Evolutionary conservation across 2,113 vertebrate species (phyloP).

Genomic region (Thymallus thymallus): DNA sequence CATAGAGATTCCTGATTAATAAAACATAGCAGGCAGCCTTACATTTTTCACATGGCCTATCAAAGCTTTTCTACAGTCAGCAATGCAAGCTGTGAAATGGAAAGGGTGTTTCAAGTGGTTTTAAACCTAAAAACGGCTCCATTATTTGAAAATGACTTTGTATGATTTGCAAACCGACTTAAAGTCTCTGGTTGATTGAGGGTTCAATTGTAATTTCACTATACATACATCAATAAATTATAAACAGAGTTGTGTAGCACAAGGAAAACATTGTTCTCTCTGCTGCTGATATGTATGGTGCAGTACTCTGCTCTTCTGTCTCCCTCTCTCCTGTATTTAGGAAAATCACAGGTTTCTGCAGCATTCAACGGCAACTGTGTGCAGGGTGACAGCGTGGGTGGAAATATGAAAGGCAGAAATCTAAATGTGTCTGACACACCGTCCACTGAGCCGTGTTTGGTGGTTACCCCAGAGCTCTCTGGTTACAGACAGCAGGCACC

Average conservation of each 20-base stretch:
- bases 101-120: too few species aligned
- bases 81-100: background rate
- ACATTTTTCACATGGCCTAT: slow-evolving; percentile 41
- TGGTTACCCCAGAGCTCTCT: slow-evolving; percentile 59
- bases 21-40: background rate
- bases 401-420: slow-evolving; percentile 76
- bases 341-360: slow-evolving; percentile 68
- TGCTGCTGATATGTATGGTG: slow-evolving; percentile 32
- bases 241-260: background rate
- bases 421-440: slow-evolving; percentile 74
- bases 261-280: slow-evolving; percentile 7
- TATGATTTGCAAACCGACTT: background rate
- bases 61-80: slow-evolving; percentile 31
- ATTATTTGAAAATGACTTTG: too few species aligned
- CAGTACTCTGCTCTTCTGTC: slow-evolving; percentile 38
- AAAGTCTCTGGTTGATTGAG: background rate
- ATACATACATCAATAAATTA: background rate
- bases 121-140: too few species aligned
- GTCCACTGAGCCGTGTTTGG: slow-evolving; percentile 52
- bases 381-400: slow-evolving; percentile 71
- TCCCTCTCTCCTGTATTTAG: slow-evolving; percentile 50
- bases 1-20: background rate
- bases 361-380: slow-evolving; percentile 64
- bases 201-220: background rate
- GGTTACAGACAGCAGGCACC: slow-evolving; percentile 61